A percentile compares a stretch with the other conserved stretches of the same genome.
phyloP scores from a whole-genome alignment of 2,113 vertebrate genomes.

The Bos indicus region DNA sequence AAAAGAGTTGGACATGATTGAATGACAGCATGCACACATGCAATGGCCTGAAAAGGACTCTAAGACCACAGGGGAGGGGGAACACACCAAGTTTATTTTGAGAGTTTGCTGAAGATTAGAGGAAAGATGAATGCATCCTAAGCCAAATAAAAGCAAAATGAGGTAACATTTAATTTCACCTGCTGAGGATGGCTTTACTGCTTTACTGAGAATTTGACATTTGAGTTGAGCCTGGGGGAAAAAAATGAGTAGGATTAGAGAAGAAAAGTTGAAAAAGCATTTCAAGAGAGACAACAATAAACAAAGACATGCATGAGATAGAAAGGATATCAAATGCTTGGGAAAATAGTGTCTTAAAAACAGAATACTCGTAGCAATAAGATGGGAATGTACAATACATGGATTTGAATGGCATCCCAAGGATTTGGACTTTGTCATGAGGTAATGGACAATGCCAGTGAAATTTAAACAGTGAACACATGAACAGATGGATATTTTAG shows the following conservation, averaged over 20 bases:
- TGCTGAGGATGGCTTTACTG: background rate
- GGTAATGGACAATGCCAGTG: background rate
- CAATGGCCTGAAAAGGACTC: background rate
- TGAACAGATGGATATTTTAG: background rate
- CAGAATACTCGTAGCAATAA: background rate
- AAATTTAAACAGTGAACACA: background rate
- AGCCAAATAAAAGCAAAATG: background rate
- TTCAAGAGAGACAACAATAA: constrained; percentile 8
- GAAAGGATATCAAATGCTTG: background rate
- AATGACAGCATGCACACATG: background rate
- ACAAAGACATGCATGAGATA: background rate
- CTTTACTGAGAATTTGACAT: background rate
- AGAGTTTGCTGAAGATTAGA: background rate
- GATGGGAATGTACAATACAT: background rate
- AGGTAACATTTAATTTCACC: background rate
- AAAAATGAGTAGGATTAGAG: background rate
- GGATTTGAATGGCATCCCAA: background rate
- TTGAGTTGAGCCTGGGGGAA: background rate
- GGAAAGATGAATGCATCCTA: background rate
- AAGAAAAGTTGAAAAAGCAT: background rate
- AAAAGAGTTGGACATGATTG: background rate
- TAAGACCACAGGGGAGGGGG: background rate
- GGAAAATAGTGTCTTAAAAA: background rate
- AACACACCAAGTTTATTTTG: background rate
- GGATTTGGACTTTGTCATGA: background rate